Percentiles rank a stretch among this genome's conserved stretches.
phyloP scores from a whole-genome alignment of 1,140 invertebrate genomes.

The Lepidotrigona ventralis region DNA sequence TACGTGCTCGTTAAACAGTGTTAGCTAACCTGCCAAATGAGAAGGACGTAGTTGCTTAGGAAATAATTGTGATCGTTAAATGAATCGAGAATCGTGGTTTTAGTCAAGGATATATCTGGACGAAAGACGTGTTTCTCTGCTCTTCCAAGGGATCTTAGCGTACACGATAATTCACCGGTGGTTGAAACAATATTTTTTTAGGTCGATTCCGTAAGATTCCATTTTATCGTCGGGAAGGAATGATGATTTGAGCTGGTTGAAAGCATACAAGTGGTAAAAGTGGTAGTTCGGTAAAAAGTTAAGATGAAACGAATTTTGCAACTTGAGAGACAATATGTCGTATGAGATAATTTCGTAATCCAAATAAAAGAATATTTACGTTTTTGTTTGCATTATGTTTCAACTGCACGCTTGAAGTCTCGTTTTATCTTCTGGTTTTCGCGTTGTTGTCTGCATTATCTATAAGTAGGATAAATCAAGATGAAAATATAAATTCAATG shows the following conservation, averaged over 20 bases:
- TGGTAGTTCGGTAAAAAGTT: not conserved
- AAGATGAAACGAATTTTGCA: not conserved
- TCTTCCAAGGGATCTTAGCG: too few species aligned
- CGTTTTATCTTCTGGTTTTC: not conserved
- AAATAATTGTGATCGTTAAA: conserved; percentile 19
- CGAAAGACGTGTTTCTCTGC: too few species aligned
- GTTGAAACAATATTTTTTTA: not conserved
- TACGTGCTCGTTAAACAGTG: conserved; percentile 26
- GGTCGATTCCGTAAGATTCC: not conserved
- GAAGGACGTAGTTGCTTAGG: not conserved
- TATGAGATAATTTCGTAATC: not conserved
- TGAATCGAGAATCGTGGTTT: not conserved
- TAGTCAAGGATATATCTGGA: not conserved
- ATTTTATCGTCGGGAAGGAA: not conserved
- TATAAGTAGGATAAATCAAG: too few species aligned
- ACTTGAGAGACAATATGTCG: not conserved
- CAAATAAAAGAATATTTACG: not conserved
- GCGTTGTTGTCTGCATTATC: not conserved
- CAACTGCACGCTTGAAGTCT: not conserved
- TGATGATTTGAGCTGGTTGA: too few species aligned
- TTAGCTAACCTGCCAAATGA: not conserved
- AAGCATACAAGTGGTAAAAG: not conserved
- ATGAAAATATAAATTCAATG: not conserved
- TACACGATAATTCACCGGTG: not conserved
- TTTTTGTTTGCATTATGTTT: not conserved